Conservation (phyloP, 2,888 invertebrate species). For the Mongoloraphidia duomilia region DNA sequence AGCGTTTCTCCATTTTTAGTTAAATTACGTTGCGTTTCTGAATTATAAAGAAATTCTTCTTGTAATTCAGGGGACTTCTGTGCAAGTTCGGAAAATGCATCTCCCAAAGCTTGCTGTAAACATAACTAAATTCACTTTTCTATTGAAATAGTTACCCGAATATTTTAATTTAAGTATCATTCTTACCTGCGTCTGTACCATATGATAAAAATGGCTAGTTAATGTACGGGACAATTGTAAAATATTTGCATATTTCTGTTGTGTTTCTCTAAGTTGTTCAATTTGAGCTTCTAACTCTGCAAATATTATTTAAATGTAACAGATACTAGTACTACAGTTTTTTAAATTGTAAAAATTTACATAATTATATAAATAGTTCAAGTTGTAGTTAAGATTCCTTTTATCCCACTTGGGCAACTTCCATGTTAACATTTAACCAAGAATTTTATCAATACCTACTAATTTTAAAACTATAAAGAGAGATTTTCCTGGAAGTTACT, state of each 20-base stretch:
- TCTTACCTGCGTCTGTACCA: conserved; percentile 59
- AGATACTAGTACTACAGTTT: too few species aligned
- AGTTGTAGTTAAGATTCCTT: too few species aligned
- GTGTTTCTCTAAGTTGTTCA: conserved; percentile 83
- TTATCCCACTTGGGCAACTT: too few species aligned
- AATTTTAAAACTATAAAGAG: too few species aligned
- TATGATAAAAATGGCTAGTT: conserved; percentile 76
- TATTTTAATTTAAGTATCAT: not conserved
- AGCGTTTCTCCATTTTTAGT: conserved; percentile 88
- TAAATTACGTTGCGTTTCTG: conserved; percentile 87
- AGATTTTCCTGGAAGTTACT: too few species aligned
- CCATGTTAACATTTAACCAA: too few species aligned
- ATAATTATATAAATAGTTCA: not conserved
- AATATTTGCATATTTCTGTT: conserved; percentile 80
- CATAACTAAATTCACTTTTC: conserved; percentile 1
- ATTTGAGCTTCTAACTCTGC: conserved; percentile 87
- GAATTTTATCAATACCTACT: too few species aligned
- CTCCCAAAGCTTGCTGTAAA: conserved; percentile 69
- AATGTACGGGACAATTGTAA: conserved; percentile 74
- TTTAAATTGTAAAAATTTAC: not conserved
- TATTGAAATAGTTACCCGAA: not conserved
- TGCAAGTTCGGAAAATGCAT: conserved; percentile 88
- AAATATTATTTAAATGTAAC: conserved; percentile 17
- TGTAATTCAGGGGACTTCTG: conserved; percentile 93
- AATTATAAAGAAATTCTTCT: conserved; percentile 88